Percentiles rank a stretch among this genome's conserved stretches.
These are phyloP conservation scores for Perca schrenkii DNA, from an alignment of 2,113 vertebrate genomes.

Conservation along the genomic window DNA sequence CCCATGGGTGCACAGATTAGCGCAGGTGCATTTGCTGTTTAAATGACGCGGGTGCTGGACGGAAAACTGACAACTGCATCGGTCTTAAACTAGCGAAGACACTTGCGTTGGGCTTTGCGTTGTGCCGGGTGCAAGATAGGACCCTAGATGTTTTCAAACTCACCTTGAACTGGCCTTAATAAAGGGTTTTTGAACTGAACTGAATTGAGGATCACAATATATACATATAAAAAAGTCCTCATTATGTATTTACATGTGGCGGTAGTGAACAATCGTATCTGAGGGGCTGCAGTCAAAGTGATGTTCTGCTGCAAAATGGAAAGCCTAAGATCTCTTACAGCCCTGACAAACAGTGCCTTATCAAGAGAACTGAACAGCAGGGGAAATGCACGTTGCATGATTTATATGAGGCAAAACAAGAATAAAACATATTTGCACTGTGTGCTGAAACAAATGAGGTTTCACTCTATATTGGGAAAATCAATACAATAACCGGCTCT, in stretches of 20 bases:
- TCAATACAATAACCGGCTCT: constrained; percentile 77
- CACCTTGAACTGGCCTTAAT: not conserved
- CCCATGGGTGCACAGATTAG: no score
- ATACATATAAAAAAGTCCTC: not conserved
- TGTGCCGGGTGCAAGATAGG: no score
- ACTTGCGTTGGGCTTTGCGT: no score
- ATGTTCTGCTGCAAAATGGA: constrained; percentile 42
- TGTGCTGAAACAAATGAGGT: constrained; percentile 80
- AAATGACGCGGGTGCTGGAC: no score
- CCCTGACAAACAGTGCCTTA: constrained; percentile 66
- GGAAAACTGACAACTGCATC: no score
- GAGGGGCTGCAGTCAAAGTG: constrained; percentile 14
- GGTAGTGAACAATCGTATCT: not conserved
- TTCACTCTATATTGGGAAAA: constrained; percentile 78
- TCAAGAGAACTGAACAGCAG: constrained; percentile 67
- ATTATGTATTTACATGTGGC: not conserved
- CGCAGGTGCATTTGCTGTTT: no score
- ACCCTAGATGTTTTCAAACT: not conserved
- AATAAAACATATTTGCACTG: constrained; percentile 80
- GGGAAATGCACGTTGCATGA: constrained; percentile 75
- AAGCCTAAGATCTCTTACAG: constrained; percentile 59
- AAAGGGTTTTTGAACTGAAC: not conserved
- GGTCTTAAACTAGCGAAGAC: no score
- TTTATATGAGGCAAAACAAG: constrained; percentile 76
- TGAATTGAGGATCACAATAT: not conserved